A percentile compares a stretch with the other conserved stretches of the same genome.
Evolutionary conservation across 2,888 invertebrate genomes (phyloP).

Genomic region (Parapristionchus giblindavisi): DNA sequence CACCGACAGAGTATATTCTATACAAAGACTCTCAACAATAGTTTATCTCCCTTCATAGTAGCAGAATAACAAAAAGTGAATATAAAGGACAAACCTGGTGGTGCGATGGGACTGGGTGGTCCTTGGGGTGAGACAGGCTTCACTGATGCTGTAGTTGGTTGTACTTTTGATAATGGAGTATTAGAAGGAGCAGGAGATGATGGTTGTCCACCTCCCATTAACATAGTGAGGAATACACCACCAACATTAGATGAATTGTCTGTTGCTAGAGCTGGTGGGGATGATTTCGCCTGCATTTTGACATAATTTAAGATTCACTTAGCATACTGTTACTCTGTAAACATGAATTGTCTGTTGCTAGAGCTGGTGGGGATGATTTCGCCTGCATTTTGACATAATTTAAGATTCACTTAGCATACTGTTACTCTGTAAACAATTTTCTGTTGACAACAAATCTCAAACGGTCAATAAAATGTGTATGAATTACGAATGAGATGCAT

Average conservation of each 20-base stretch:
- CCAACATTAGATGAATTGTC: neutral
- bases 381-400: constrained; percentile 5
- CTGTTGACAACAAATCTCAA: too few species aligned
- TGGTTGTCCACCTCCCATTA: constrained; percentile 16
- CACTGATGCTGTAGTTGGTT: neutral
- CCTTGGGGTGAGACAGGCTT: neutral
- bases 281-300: neutral
- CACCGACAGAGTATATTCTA: too few species aligned
- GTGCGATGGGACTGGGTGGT: neutral
- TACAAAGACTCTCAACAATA: too few species aligned
- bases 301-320: too few species aligned
- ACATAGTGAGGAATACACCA: constrained; percentile 4
- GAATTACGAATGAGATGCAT: too few species aligned
- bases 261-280: neutral
- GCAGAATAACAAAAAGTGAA: too few species aligned
- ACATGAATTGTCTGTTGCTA: neutral
- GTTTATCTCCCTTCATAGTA: too few species aligned
- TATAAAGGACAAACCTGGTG: neutral
- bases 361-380: neutral
- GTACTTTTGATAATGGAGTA: too few species aligned
- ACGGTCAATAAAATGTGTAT: too few species aligned
- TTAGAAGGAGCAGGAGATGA: neutral
- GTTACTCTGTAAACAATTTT: too few species aligned
- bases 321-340: too few species aligned
- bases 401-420: too few species aligned